A percentile compares a stretch with the other conserved stretches of the same genome.
phyloP scores from a whole-genome alignment of 92 coral and sea anemone species.

The Pocillopora grandis region DNA sequence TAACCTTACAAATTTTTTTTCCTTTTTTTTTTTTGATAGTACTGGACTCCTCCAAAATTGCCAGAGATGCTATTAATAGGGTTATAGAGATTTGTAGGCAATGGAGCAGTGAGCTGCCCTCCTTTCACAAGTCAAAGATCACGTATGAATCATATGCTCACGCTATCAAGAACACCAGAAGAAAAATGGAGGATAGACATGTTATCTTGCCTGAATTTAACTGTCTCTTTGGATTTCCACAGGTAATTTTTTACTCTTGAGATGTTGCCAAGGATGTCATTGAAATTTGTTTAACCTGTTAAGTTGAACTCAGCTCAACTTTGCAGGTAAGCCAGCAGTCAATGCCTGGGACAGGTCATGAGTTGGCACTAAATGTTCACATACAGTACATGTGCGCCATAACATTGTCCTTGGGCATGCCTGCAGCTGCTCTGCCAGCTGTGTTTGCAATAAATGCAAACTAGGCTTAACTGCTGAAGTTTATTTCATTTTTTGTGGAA shows the following conservation, averaged over 20 bases:
- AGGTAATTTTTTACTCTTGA: slow-evolving; percentile 53
- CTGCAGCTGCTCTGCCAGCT: too few species aligned
- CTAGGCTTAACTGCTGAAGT: too few species aligned
- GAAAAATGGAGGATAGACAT: slow-evolving; percentile 98
- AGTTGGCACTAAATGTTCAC: too few species aligned
- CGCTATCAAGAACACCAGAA: slow-evolving; percentile 90
- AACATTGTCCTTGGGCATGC: too few species aligned
- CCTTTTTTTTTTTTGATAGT: slow-evolving; percentile 36
- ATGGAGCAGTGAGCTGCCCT: slow-evolving; percentile 69
- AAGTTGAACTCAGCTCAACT: too few species aligned
- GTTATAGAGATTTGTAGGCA: slow-evolving; percentile 74
- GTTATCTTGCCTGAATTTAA: slow-evolving; percentile 78
- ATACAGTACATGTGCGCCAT: too few species aligned
- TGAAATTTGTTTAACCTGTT: neutral
- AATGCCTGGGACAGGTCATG: too few species aligned
- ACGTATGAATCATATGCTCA: slow-evolving; percentile 75
- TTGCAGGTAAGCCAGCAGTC: too few species aligned
- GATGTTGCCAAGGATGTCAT: neutral
- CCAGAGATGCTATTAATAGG: slow-evolving; percentile 65
- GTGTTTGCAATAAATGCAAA: too few species aligned
- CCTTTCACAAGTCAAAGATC: slow-evolving; percentile 60
- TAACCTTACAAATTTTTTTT: neutral
- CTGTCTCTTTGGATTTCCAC: slow-evolving; percentile 73
- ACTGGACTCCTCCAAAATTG: slow-evolving; percentile 64
- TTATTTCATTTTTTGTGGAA: too few species aligned